Percentiles rank a stretch among this genome's conserved stretches.
Evolutionary conservation across 53 echinoderm and acorn worm genomes (phyloP).

Genomic region (Apostichopus leukothele): DNA sequence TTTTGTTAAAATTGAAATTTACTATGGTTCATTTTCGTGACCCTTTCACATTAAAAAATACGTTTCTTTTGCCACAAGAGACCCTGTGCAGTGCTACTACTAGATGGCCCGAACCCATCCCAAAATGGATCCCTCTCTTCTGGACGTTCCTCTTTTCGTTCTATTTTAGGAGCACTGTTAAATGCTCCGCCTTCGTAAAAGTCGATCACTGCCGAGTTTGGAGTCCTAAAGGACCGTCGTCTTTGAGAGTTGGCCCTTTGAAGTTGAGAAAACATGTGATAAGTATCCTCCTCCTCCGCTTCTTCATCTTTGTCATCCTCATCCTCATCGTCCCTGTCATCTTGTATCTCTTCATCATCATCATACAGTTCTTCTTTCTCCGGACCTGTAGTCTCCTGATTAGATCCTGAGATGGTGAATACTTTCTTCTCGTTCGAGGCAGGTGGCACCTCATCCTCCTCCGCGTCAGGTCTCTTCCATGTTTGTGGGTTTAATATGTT

Average conservation of each 20-base stretch:
- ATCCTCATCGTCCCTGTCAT: conserved; percentile 20
- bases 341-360: conserved; percentile 26
- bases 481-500: conserved; percentile 21
- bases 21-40: no score
- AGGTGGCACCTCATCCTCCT: background rate
- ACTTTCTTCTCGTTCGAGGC: background rate
- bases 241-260: conserved; percentile 7
- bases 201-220: conserved; percentile 74
- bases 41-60: background rate
- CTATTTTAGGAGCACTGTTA: conserved; percentile 19
- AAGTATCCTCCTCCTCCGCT: conserved; percentile 21
- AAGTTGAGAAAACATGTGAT: conserved; percentile 24
- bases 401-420: conserved; percentile 34
- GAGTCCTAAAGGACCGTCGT: conserved; percentile 52
- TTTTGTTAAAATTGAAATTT: no score
- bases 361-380: background rate
- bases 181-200: conserved; percentile 75
- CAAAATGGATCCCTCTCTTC: conserved; percentile 27
- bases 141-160: conserved; percentile 3
- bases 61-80: conserved; percentile 42
- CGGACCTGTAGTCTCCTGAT: background rate
- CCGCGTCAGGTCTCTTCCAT: background rate
- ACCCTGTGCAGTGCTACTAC: conserved; percentile 32
- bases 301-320: conserved; percentile 18
- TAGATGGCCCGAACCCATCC: conserved; percentile 44